phyloP scores from a whole-genome alignment of 1,140 invertebrate genomes.

The Neomicropteryx cornuta region DNA sequence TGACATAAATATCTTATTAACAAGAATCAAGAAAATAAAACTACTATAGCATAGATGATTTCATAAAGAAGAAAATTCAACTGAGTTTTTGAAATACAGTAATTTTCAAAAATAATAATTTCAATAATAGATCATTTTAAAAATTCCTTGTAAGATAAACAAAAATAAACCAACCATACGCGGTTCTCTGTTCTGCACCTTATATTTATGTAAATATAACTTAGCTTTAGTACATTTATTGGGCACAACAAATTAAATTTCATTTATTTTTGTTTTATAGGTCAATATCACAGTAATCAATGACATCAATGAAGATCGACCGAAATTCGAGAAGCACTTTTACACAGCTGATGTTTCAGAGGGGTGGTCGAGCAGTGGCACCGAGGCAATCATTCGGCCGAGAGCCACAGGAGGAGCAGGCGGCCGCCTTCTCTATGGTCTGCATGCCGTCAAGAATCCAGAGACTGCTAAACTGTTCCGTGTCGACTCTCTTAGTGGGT shows the following conservation, averaged over 20 bases:
- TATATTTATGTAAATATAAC: slow-evolving; percentile 2
- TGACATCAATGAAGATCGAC: slow-evolving; percentile 75
- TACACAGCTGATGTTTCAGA: slow-evolving; percentile 72
- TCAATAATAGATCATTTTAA: no score
- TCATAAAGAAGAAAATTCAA: no score
- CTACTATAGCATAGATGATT: no score
- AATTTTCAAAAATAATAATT: no score
- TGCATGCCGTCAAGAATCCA: slow-evolving; percentile 64
- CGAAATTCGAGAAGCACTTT: slow-evolving; percentile 54
- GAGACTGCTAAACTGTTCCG: slow-evolving; percentile 67
- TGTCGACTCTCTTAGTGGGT: slow-evolving; percentile 67
- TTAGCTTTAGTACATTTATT: slow-evolving; percentile 4
- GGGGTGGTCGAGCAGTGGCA: slow-evolving; percentile 25
- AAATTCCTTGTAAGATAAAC: no score
- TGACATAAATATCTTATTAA: no score
- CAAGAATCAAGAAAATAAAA: no score
- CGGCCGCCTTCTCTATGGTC: slow-evolving; percentile 56
- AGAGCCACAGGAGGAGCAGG: slow-evolving; percentile 28
- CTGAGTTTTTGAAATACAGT: no score
- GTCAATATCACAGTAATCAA: slow-evolving; percentile 61
- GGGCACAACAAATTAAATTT: not conserved
- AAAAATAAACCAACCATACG: no score
- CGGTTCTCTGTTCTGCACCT: no score
- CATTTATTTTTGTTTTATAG: slow-evolving; percentile 20
- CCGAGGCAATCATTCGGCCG: slow-evolving; percentile 13